These are phyloP conservation scores for Helicolenus hilgendorfi DNA, from an alignment of 2,797 vertebrate species.

Conservation along the genomic window DNA sequence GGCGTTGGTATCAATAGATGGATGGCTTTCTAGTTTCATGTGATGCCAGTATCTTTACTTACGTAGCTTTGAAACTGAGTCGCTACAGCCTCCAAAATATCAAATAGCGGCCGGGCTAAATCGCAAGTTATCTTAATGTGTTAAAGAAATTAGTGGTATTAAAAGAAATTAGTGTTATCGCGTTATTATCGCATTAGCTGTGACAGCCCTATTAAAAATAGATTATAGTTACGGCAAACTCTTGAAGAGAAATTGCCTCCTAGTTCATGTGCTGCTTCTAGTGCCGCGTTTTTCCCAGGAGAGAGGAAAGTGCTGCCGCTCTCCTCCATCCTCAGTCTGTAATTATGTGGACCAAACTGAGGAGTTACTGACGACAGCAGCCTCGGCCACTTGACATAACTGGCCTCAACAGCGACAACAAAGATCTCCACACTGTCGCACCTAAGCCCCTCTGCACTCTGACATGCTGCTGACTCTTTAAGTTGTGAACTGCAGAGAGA, in stretches of 20 bases:
- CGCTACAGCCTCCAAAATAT: too few relatives aligned
- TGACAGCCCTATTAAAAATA: conserved; percentile 4
- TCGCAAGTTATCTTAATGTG: too few relatives aligned
- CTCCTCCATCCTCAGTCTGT: conserved; percentile 7
- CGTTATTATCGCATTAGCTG: too few relatives aligned
- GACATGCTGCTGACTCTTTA: conserved; percentile 44
- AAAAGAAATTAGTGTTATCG: too few relatives aligned
- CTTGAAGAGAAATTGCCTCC: background rate
- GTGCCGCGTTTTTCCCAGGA: background rate
- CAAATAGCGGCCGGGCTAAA: too few relatives aligned
- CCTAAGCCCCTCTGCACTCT: background rate
- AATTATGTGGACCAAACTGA: conserved; percentile 10
- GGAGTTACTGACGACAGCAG: conserved; percentile 24
- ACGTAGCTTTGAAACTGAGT: too few relatives aligned
- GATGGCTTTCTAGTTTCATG: too few relatives aligned
- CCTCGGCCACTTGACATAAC: conserved; percentile 24
- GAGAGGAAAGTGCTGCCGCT: background rate
- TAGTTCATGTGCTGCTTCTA: conserved; percentile 4
- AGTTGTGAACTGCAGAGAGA: background rate
- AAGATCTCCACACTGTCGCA: background rate
- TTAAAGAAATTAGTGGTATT: too few relatives aligned
- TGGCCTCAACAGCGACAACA: background rate
- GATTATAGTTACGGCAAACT: background rate
- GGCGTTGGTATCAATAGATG: too few relatives aligned
- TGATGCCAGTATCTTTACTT: too few relatives aligned